Evolutionary conservation across 1,140 invertebrate genomes (phyloP).

Genomic region (Brachionus angularis): DNA sequence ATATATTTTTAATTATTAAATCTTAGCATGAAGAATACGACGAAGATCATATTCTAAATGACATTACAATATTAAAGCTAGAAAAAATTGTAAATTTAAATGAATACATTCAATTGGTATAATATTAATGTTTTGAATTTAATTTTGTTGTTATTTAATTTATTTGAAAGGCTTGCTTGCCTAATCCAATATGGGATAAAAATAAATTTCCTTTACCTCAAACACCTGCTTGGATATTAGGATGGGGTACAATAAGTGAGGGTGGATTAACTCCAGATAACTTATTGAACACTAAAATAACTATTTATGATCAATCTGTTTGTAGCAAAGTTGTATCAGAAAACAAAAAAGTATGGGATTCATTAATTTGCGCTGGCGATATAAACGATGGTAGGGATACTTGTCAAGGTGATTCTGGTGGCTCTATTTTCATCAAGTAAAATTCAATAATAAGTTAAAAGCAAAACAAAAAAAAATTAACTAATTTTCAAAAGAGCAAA

Average conservation of each 20-base stretch:
- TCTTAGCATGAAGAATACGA: constrained; percentile 10
- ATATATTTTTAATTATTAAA: background rate
- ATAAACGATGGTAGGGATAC: constrained; percentile 3
- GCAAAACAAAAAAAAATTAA: background rate
- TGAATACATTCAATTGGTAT: constrained; percentile 9
- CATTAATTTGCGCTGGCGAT: constrained; percentile 35
- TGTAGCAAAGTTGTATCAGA: constrained; percentile 1
- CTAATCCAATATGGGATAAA: background rate
- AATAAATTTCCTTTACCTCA: constrained; percentile 2
- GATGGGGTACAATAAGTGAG: constrained; percentile 18
- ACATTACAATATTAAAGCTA: constrained; percentile 29
- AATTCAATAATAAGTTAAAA: background rate
- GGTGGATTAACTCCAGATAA: background rate
- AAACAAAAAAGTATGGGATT: background rate
- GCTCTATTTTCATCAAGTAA: constrained; percentile 17
- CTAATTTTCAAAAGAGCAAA: background rate
- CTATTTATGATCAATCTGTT: background rate
- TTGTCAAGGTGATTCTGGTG: constrained; percentile 38
- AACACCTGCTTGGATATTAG: constrained; percentile 3
- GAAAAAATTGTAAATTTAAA: constrained; percentile 13
- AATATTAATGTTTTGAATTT: background rate
- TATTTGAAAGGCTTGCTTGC: constrained; percentile 3
- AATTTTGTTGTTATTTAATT: background rate
- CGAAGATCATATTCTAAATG: constrained; percentile 2
- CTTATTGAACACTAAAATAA: background rate